A percentile compares a stretch with the other conserved stretches of the same genome.
Evolutionary conservation across 2,113 vertebrate species (phyloP).

Genomic region (Acrocephalus arundinaceus): DNA sequence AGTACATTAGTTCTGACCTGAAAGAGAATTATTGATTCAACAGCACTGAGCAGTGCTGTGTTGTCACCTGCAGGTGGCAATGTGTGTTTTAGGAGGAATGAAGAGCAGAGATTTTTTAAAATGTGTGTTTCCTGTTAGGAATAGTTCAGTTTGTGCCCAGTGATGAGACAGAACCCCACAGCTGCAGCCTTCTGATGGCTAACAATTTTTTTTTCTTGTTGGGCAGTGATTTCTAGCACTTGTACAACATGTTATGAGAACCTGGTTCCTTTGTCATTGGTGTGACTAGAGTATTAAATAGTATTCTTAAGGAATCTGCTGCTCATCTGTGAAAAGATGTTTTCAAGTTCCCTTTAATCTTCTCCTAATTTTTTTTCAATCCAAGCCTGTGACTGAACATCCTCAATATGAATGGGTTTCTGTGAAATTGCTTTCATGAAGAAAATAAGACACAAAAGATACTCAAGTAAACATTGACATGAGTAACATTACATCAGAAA

Average conservation of each 20-base stretch:
- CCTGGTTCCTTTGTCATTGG: not conserved
- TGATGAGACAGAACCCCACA: not conserved
- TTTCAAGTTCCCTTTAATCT: not conserved
- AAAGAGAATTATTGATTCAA: not conserved
- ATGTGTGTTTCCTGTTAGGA: not conserved
- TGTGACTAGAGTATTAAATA: not conserved
- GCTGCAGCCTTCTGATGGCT: not conserved
- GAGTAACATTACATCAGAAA: not conserved
- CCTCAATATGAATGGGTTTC: not conserved
- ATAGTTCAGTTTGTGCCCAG: not conserved
- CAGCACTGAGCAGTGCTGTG: not conserved
- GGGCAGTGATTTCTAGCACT: not conserved
- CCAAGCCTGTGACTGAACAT: not conserved
- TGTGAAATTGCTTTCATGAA: not conserved
- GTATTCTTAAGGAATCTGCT: not conserved
- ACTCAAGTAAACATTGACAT: not conserved
- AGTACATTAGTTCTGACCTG: not conserved
- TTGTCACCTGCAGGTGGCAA: constrained; percentile 53
- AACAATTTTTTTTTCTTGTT: not conserved
- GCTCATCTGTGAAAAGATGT: not conserved
- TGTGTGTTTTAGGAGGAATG: not conserved
- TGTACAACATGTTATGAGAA: not conserved
- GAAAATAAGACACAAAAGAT: not conserved
- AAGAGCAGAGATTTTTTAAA: not conserved
- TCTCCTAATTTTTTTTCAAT: not conserved